phyloP scores from a whole-genome alignment of 2,113 vertebrate genomes.

The Bettongia penicillata region DNA sequence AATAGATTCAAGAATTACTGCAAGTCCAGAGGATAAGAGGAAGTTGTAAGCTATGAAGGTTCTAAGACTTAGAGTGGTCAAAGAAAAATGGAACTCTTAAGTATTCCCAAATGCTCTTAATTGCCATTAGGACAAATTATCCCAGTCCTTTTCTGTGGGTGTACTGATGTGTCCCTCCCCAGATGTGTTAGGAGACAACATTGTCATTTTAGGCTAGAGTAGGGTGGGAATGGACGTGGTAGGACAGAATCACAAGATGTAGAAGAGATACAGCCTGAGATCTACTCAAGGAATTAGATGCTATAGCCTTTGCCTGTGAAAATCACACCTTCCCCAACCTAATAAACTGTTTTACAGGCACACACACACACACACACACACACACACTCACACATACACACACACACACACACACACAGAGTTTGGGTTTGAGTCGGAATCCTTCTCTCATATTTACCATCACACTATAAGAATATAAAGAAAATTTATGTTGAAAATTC shows the following conservation, averaged over 20 bases:
- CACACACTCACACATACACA: too few species aligned
- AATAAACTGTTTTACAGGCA: too few species aligned
- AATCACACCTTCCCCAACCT: too few species aligned
- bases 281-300: neutral
- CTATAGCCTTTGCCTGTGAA: neutral
- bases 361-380: too few species aligned
- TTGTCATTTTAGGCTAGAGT: neutral
- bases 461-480: neutral
- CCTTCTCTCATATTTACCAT: neutral
- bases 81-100: neutral
- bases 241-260: neutral
- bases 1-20: neutral
- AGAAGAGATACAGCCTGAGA: neutral
- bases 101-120: neutral
- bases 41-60: neutral
- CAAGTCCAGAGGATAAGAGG: neutral
- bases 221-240: neutral
- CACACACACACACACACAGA: neutral
- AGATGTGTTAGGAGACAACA: neutral
- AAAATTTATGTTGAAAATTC: neutral
- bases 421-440: neutral
- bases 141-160: neutral
- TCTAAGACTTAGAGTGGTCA: neutral
- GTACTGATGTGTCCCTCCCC: neutral
- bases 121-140: neutral